phyloP scores from a whole-genome alignment of 2,113 vertebrate species.

The Xenopus borealis region DNA sequence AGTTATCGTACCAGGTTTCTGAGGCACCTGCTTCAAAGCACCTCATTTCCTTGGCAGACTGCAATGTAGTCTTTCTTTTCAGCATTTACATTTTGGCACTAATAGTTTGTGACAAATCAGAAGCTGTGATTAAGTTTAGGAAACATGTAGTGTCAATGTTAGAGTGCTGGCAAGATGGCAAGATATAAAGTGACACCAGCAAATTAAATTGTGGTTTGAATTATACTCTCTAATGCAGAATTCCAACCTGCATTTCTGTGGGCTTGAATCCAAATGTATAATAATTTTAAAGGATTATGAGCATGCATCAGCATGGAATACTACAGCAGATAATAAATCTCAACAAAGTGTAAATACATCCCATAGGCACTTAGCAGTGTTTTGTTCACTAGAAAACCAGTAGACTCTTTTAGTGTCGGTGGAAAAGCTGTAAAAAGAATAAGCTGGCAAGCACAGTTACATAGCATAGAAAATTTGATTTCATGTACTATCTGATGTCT shows the following conservation, averaged over 20 bases:
- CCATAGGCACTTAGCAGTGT: not conserved
- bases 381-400: not conserved
- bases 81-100: constrained; percentile 29
- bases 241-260: constrained; percentile 17
- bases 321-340: constrained; percentile 21
- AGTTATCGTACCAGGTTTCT: constrained; percentile 31
- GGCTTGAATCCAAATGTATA: constrained; percentile 17
- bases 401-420: too few relatives aligned
- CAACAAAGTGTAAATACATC: not conserved
- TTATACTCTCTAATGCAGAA: constrained; percentile 3
- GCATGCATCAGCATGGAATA: not conserved
- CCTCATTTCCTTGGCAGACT: constrained; percentile 31
- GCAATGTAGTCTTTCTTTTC: constrained; percentile 12
- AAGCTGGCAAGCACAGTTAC: too few relatives aligned
- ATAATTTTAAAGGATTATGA: constrained; percentile 37
- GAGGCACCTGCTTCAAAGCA: constrained; percentile 34
- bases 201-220: constrained; percentile 15
- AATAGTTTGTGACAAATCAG: constrained; percentile 13
- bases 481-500: too few relatives aligned
- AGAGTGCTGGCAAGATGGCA: constrained; percentile 10
- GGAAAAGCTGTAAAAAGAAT: too few relatives aligned
- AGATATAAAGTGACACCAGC: constrained; percentile 15
- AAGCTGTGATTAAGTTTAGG: constrained; percentile 20
- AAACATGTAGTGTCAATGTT: constrained; percentile 39
- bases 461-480: too few relatives aligned